Conservation (phyloP, 2,113 vertebrate genomes). For the Charadrius vociferus region DNA sequence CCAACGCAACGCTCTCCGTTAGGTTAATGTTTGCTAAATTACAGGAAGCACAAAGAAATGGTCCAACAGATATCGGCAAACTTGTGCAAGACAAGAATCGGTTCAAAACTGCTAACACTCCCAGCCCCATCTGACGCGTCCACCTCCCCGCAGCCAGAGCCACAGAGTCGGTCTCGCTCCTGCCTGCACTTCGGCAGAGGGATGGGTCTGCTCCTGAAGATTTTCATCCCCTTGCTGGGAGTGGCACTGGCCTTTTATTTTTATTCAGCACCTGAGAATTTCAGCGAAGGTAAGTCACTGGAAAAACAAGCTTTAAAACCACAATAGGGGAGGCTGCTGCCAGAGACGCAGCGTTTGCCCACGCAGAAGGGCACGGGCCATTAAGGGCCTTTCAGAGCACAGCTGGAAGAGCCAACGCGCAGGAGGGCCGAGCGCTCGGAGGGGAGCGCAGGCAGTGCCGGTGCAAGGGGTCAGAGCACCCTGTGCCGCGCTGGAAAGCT, state of each 20-base stretch:
- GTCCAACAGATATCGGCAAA: background rate
- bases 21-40: constrained; percentile 43
- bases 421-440: background rate
- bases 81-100: background rate
- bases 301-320: background rate
- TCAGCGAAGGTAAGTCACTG: constrained; percentile 70
- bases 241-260: constrained; percentile 70
- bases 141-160: rapidly evolving
- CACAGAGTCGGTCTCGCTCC: rapidly evolving
- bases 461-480: background rate
- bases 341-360: rapidly evolving
- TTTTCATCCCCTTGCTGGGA: constrained; percentile 63
- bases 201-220: constrained; percentile 73
- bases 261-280: constrained; percentile 60
- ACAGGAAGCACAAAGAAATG: background rate
- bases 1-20: background rate
- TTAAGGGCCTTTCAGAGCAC: background rate
- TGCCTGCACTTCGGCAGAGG: background rate
- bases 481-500: background rate
- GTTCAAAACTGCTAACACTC: background rate
- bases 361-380: rapidly evolving
- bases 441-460: rapidly evolving
- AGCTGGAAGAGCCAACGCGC: rapidly evolving
- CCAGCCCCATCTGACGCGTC: background rate
- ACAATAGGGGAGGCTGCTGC: background rate